Percentiles rank a stretch among this genome's conserved stretches.
Conservation (phyloP, 2,888 invertebrate genomes). For the Cephus pulcher region DNA sequence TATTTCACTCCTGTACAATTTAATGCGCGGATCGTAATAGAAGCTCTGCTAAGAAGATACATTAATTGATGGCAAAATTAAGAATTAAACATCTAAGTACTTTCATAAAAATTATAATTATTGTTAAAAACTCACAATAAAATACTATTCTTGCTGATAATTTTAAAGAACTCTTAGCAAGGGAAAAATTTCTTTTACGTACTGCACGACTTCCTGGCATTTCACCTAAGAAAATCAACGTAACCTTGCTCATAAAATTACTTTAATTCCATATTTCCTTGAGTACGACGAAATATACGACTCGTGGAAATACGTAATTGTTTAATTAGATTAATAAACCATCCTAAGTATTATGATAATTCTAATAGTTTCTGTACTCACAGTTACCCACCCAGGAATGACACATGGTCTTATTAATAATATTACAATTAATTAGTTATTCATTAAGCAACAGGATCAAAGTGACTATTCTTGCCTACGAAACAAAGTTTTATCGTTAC, state of each 20-base stretch:
- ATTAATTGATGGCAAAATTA: background rate
- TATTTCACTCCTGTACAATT: too few species aligned
- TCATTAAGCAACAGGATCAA: background rate
- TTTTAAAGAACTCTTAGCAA: background rate
- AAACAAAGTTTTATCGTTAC: background rate
- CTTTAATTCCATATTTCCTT: background rate
- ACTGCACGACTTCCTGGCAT: background rate
- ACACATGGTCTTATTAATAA: background rate
- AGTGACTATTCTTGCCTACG: background rate
- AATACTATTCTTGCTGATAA: background rate
- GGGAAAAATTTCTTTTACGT: background rate
- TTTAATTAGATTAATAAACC: background rate
- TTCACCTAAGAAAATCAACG: background rate
- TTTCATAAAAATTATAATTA: background rate
- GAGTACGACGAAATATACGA: background rate
- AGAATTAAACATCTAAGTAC: background rate
- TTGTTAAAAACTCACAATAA: background rate
- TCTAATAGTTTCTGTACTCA: background rate
- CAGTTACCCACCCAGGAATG: background rate
- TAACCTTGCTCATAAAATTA: background rate
- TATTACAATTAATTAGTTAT: background rate
- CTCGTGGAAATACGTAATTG: background rate
- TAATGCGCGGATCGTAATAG: background rate
- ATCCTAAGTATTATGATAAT: background rate
- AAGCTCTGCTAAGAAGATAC: background rate